Evolutionary conservation across 30 jellyfish, hydroid and myxozoan species (phyloP).

Genomic region (Aurelia coerulea): DNA sequence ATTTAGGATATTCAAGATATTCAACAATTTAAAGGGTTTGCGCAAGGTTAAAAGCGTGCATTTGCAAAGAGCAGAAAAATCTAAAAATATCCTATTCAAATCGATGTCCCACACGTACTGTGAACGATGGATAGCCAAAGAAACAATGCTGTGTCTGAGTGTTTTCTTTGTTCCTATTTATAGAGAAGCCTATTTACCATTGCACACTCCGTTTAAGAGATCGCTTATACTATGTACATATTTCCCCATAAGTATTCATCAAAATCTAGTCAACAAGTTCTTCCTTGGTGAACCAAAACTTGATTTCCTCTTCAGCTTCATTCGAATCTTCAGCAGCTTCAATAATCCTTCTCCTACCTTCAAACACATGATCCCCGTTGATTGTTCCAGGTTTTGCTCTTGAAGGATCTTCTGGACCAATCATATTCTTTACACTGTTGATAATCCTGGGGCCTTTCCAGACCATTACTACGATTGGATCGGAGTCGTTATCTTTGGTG

Average conservation of each 20-base stretch:
- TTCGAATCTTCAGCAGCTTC: not conserved
- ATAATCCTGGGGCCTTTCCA: slow-evolving; percentile 24
- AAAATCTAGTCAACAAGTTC: slow-evolving; percentile 20
- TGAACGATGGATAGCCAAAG: too few species aligned
- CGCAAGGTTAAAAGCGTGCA: too few species aligned
- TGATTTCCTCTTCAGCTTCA: slow-evolving; percentile 13
- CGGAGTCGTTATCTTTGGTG: slow-evolving; percentile 19
- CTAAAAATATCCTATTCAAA: too few species aligned
- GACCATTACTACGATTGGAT: slow-evolving; percentile 90
- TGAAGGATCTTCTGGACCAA: slow-evolving; percentile 12
- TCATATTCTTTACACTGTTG: slow-evolving; percentile 12
- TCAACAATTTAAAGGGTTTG: too few species aligned
- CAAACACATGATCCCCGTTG: slow-evolving; percentile 6
- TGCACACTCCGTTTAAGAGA: too few species aligned
- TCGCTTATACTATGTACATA: too few species aligned
- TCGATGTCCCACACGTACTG: too few species aligned
- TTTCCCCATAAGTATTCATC: not conserved
- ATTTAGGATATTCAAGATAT: too few species aligned
- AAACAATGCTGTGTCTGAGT: too few species aligned
- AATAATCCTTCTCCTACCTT: slow-evolving; percentile 23
- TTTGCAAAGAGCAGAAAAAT: too few species aligned
- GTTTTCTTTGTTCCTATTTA: too few species aligned
- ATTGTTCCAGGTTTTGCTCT: slow-evolving; percentile 42
- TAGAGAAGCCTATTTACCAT: too few species aligned
- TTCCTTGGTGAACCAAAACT: slow-evolving; percentile 15